These are phyloP conservation scores for Ochropacha duplaris DNA, from an alignment of 2,888 invertebrate genomes.

Conservation along the genomic window DNA sequence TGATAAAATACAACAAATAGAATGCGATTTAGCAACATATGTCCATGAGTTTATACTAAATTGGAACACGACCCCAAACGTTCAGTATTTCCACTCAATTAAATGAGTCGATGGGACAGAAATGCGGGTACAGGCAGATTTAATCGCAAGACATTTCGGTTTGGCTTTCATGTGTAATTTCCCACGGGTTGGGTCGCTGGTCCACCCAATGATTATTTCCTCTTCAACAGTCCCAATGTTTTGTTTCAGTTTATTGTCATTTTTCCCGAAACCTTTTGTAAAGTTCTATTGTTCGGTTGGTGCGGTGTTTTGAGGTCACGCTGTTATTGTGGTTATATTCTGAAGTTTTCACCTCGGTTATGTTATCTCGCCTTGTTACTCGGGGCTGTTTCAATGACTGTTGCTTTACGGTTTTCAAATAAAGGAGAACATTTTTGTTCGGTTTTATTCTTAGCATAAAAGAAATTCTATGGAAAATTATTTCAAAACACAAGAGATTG, in stretches of 20 bases:
- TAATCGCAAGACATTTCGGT: slow-evolving; percentile 68
- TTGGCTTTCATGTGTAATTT: slow-evolving; percentile 67
- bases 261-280: slow-evolving; percentile 9
- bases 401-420: background rate
- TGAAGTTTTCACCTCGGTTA: slow-evolving; percentile 1
- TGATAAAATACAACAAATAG: slow-evolving; percentile 1
- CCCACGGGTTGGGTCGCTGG: slow-evolving; percentile 43
- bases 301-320: slow-evolving; percentile 8
- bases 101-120: slow-evolving; percentile 68
- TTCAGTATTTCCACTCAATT: slow-evolving; percentile 68
- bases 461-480: background rate
- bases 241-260: slow-evolving; percentile 22
- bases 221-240: slow-evolving; percentile 38
- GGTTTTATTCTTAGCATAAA: background rate
- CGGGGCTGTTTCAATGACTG: background rate
- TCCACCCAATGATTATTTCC: slow-evolving; percentile 48
- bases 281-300: slow-evolving; percentile 8
- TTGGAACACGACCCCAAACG: slow-evolving; percentile 48
- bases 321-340: slow-evolving; percentile 5
- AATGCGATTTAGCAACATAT: slow-evolving; percentile 31
- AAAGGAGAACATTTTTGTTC: background rate
- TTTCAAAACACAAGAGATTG: background rate
- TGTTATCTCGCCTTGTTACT: background rate
- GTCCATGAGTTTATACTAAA: slow-evolving; percentile 49
- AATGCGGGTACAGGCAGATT: slow-evolving; percentile 62